phyloP scores from a whole-genome alignment of 2,113 vertebrate species.

The Alces alces region DNA sequence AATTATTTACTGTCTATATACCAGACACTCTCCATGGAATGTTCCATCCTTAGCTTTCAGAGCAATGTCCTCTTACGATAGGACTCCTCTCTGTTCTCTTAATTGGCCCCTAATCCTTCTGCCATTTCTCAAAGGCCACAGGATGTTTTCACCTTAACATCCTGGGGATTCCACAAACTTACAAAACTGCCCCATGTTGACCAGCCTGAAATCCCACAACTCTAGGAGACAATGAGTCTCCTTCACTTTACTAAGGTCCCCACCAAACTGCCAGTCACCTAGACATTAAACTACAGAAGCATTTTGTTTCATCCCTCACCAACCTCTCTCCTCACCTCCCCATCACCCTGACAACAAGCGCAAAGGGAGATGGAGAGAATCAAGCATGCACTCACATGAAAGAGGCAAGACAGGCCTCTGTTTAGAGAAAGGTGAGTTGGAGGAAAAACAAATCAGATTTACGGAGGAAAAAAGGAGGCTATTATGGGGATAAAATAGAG shows the following conservation, averaged over 20 bases:
- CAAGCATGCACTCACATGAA: not conserved
- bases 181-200: not conserved
- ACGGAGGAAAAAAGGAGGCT: not conserved
- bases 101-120: not conserved
- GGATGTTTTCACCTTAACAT: not conserved
- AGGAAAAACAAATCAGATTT: not conserved
- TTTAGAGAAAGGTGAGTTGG: not conserved
- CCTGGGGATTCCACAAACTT: not conserved
- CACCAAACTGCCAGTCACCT: not conserved
- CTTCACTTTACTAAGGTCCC: not conserved
- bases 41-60: not conserved
- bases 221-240: not conserved
- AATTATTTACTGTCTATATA: not conserved
- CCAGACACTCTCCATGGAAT: not conserved
- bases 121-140: not conserved
- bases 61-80: not conserved
- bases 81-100: not conserved
- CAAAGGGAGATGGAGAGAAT: not conserved
- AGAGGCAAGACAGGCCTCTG: not conserved
- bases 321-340: fast-evolving
- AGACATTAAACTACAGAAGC: not conserved
- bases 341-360: not conserved
- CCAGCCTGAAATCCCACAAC: not conserved
- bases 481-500: not conserved
- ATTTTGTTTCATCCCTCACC: not conserved